These are phyloP conservation scores for Leucoma salicis DNA, from an alignment of 2,888 invertebrate species.

Conservation along the genomic window DNA sequence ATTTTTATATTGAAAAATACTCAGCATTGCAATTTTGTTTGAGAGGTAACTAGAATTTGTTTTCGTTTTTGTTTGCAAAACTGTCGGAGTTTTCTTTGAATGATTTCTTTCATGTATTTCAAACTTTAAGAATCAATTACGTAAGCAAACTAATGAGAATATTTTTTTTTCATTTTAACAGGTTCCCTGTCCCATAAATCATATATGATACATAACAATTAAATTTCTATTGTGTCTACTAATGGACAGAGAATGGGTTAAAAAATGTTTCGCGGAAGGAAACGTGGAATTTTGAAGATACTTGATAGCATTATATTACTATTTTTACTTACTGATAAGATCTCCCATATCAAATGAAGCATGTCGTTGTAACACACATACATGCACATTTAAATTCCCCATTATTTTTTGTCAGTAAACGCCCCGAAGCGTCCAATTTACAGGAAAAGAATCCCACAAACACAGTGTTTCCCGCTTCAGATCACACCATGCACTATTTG, in stretches of 20 bases:
- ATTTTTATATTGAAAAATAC: constrained; percentile 21
- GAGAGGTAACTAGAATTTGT: constrained; percentile 5
- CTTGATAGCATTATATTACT: too few relatives aligned
- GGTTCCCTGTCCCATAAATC: too few relatives aligned
- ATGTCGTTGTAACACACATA: constrained; percentile 49
- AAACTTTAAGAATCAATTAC: constrained; percentile 9
- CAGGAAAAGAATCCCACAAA: constrained; percentile 78
- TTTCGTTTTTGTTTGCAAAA: constrained; percentile 3
- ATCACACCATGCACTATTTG: constrained; percentile 80
- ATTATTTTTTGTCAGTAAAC: constrained; percentile 65
- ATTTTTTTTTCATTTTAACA: too few relatives aligned
- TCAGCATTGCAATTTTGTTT: constrained; percentile 9
- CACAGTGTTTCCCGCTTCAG: constrained; percentile 70
- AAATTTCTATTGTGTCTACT: too few relatives aligned
- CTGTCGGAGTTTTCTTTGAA: constrained; percentile 6
- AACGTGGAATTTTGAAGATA: too few relatives aligned
- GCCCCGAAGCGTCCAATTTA: constrained; percentile 78
- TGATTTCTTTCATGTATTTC: constrained; percentile 1
- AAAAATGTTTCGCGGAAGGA: too few relatives aligned
- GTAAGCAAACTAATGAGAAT: constrained; percentile 2
- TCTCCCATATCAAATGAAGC: constrained; percentile 61
- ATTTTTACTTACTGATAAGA: too few relatives aligned
- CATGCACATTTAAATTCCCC: constrained; percentile 44
- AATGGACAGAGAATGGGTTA: too few relatives aligned
- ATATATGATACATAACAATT: too few relatives aligned